phyloP scores from a whole-genome alignment of 1,140 invertebrate genomes.

The Ceratina calcarata region DNA sequence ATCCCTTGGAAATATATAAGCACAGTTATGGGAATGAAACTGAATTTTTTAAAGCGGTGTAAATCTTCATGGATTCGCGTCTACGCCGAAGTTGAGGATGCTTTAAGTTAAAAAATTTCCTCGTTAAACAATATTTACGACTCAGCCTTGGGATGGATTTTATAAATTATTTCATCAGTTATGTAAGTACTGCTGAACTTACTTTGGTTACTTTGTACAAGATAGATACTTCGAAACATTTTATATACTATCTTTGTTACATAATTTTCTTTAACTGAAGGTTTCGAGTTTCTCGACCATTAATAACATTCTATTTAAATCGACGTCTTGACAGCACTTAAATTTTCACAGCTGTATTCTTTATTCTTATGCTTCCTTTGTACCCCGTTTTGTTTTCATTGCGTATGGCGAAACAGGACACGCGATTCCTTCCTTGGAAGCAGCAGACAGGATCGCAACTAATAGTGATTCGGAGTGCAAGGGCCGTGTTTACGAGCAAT shows the following conservation, averaged over 20 bases:
- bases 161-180: background rate
- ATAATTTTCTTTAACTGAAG: no score
- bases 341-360: no score
- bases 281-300: no score
- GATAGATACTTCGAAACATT: background rate
- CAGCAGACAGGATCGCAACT: background rate
- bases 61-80: background rate
- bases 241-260: background rate
- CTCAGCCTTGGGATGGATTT: background rate
- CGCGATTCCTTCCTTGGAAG: background rate
- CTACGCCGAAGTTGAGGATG: background rate
- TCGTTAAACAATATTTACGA: slow-evolving; percentile 11
- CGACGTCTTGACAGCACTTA: no score
- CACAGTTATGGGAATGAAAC: slow-evolving; percentile 6
- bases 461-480: background rate
- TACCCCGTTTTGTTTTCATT: no score
- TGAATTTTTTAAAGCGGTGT: slow-evolving; percentile 23
- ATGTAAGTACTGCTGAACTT: background rate
- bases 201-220: background rate
- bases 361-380: no score
- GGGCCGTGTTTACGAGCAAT: slow-evolving; percentile 1
- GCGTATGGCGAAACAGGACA: background rate
- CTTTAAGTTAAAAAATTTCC: background rate
- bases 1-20: background rate
- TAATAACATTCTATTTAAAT: background rate